Percentiles rank a stretch among this genome's conserved stretches.
Conservation (phyloP, 1,140 invertebrate genomes). For the Camponotus floridanus region DNA sequence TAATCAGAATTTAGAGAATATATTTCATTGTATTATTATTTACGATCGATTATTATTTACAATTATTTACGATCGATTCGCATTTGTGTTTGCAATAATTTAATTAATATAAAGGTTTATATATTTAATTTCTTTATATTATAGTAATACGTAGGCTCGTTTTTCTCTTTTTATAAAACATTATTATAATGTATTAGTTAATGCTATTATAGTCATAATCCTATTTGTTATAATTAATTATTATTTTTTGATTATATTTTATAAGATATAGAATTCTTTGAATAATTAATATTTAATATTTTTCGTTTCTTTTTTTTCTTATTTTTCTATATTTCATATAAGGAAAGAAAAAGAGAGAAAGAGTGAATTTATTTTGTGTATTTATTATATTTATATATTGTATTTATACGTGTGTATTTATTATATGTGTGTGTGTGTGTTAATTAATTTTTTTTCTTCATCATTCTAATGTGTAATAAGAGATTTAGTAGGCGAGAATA, state of each 20-base stretch:
- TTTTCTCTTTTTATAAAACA: not conserved
- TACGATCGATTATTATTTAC: not conserved
- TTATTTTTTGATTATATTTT: no score
- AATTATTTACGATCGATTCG: not conserved
- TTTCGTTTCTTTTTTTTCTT: no score
- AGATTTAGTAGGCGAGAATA: not conserved
- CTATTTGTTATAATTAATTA: no score
- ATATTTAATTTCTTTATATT: not conserved
- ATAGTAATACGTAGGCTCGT: not conserved
- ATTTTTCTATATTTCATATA: no score
- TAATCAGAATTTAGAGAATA: conserved; percentile 33
- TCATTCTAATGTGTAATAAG: not conserved
- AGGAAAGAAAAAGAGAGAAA: no score
- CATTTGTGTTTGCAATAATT: not conserved
- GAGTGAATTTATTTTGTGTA: no score
- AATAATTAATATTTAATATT: no score
- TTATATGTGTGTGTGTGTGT: no score
- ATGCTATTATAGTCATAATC: no score
- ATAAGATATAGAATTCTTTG: no score
- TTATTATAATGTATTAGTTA: not conserved
- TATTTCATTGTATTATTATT: conserved; percentile 5
- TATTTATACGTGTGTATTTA: no score
- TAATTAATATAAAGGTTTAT: not conserved
- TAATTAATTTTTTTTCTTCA: not conserved
- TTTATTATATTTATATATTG: no score